Base-by-base conservation (phyloP, 2,113 vertebrate genomes). In the Isurus oxyrinchus region DNA sequence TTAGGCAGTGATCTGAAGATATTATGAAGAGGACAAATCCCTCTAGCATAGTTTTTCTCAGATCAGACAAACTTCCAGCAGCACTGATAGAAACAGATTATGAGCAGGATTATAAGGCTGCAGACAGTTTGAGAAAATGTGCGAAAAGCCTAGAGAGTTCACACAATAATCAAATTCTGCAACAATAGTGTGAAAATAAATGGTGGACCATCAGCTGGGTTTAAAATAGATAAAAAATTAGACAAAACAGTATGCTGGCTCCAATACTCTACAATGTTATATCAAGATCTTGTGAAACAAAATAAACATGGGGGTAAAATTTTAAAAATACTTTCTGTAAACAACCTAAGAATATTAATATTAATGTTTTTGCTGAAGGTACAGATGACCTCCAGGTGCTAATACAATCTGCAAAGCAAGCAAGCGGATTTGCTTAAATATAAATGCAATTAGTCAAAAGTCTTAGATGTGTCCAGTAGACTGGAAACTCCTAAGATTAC, bases 391-490 rank as follows among this genome's bases (percentile, higher is more conserved):
- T 94, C 35, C 90, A 63, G 90, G 90, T 94, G 90, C 90, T 10
- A 63, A 66, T 40, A 66, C 59, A 94, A 94, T 94, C 90, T 40
- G 23, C 7, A n/a, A 94, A 84, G 81, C 59, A 94, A 94, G 88
- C 88, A 93, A 90, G 61, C 88, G n/a, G 90, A 61, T 63, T 94
- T 61, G 59, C 35, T 90, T 35, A 94, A 40, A 40, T 94, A 93
- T 93, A 57, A 59, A 93, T n/a, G 19, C 61, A 94, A 94, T 63
- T 63, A 63, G 35, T 44, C 35, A 23, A 63, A 94, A 63, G 31
- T 61, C 90, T 63, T 94, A 63, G 59, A 94, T 94, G 59, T 94
- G 90, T 94, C 90, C 59, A 94, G 90, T 94, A 94, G 90, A 94
- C 90, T 94, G 90, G 90, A 94, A 94, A 94, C 23, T 59, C 3